These are phyloP conservation scores for Pempheris klunzingeri DNA, from an alignment of 2,797 vertebrate species.

Conservation along the genomic window DNA sequence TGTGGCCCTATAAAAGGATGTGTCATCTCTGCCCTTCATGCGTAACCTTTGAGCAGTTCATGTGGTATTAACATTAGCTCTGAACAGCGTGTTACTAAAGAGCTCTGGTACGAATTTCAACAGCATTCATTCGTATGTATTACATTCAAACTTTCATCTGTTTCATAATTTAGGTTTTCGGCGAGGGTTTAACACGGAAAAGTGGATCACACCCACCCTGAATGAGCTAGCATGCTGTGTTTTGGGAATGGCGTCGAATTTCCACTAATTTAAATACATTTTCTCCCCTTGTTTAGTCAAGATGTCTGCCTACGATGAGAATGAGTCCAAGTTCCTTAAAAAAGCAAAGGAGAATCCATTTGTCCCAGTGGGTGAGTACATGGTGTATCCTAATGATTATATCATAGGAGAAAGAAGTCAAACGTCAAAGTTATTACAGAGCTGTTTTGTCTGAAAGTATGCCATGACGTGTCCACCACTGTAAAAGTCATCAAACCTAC, in stretches of 20 bases:
- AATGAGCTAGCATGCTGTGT: background rate
- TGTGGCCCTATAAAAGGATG: background rate
- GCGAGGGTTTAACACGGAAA: background rate
- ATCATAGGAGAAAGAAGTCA: background rate
- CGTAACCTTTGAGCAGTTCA: constrained; percentile 57
- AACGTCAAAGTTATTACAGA: background rate
- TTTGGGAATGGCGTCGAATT: background rate
- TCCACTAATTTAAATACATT: background rate
- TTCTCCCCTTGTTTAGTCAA: constrained; percentile 49
- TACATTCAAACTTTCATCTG: no score
- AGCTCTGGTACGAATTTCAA: background rate
- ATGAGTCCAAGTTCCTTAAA: constrained; percentile 89
- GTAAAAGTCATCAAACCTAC: background rate
- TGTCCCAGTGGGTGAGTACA: constrained; percentile 89
- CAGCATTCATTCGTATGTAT: background rate
- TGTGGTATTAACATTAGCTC: constrained; percentile 1
- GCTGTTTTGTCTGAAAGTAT: background rate
- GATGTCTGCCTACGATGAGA: constrained; percentile 87
- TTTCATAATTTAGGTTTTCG: background rate
- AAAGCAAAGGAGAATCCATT: constrained; percentile 94
- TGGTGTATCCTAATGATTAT: background rate
- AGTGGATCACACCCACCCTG: background rate
- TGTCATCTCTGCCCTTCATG: constrained; percentile 54
- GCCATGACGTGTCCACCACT: background rate
- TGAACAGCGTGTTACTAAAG: background rate